A percentile compares a stretch with the other conserved stretches of the same genome.
phyloP scores from a whole-genome alignment of 1,140 invertebrate species.

The Diabrotica virgifera region DNA sequence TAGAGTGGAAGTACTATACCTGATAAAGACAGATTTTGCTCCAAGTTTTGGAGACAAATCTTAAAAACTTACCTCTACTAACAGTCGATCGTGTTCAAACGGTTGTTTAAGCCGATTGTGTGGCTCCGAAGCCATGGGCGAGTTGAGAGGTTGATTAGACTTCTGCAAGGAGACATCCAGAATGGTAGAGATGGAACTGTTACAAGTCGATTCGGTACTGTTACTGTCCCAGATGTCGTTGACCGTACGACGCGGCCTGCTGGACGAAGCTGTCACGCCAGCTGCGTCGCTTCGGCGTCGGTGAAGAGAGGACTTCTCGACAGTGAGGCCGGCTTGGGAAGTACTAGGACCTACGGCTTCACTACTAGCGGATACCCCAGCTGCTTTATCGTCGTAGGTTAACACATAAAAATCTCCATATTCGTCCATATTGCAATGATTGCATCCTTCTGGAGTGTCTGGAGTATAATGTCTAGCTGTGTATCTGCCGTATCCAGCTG shows the following conservation, averaged over 20 bases:
- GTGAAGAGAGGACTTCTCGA: constrained; percentile 1
- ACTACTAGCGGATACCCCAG: not conserved
- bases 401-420: constrained; percentile 56
- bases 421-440: constrained; percentile 80
- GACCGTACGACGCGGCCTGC: constrained; percentile 28
- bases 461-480: constrained; percentile 76
- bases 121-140: not conserved
- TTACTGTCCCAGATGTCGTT: constrained; percentile 40
- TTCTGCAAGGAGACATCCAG: constrained; percentile 22
- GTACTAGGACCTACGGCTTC: not conserved
- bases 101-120: not conserved
- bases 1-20: too few relatives aligned
- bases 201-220: constrained; percentile 30
- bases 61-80: not conserved
- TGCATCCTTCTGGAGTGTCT: constrained; percentile 81
- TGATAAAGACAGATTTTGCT: too few relatives aligned
- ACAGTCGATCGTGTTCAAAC: constrained; percentile 4
- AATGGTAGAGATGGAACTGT: constrained; percentile 29
- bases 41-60: too few relatives aligned
- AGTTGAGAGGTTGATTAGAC: not conserved
- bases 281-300: constrained; percentile 5
- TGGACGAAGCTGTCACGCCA: not conserved
- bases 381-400: constrained; percentile 77
- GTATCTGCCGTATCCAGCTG: constrained; percentile 57
- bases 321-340: not conserved